Conservation (phyloP, 2,113 vertebrate genomes). For the Pycnonotus jocosus region DNA sequence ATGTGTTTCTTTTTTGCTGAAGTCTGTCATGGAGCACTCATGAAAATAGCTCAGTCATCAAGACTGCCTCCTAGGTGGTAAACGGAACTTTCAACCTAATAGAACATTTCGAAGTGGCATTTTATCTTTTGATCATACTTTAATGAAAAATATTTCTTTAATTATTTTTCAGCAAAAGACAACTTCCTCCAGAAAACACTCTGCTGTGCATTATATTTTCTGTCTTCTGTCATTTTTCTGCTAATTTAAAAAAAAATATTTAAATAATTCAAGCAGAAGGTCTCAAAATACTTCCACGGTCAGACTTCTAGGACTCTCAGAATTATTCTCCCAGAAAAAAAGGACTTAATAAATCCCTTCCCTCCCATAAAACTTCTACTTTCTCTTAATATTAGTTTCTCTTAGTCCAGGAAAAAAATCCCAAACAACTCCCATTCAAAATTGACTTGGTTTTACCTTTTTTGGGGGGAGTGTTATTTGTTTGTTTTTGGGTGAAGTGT, state of each 20-base stretch:
- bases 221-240: too few relatives aligned
- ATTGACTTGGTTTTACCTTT: fast-evolving
- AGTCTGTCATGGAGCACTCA: fast-evolving
- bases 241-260: not conserved
- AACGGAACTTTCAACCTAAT: not conserved
- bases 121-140: not conserved
- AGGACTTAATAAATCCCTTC: not conserved
- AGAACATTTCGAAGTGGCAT: not conserved
- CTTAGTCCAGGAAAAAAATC: not conserved
- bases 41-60: not conserved
- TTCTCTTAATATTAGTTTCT: not conserved
- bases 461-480: fast-evolving
- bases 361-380: not conserved
- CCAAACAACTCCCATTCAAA: not conserved
- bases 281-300: not conserved
- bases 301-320: not conserved
- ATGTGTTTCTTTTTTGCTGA: not conserved
- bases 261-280: not conserved
- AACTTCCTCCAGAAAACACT: not conserved
- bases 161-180: not conserved
- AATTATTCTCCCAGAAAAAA: not conserved
- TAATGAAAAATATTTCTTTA: not conserved
- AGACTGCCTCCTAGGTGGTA: not conserved
- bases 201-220: not conserved
- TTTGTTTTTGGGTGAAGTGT: not conserved